Percentiles rank a stretch among this genome's conserved stretches.
Evolutionary conservation across 2,797 vertebrate species (phyloP).

Genomic region (Mus minutoides): DNA sequence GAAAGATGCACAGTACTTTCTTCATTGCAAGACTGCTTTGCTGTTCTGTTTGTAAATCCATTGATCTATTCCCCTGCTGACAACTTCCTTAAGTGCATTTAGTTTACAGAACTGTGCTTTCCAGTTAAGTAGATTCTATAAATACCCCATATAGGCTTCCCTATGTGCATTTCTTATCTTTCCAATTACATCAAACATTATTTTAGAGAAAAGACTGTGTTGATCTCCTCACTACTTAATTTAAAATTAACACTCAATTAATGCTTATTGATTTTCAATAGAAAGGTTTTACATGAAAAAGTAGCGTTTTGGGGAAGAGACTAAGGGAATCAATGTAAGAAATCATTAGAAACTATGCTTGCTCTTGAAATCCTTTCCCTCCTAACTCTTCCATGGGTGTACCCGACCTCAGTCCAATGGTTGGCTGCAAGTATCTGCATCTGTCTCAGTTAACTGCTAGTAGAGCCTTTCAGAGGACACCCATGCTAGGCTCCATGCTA

Average conservation of each 20-base stretch:
- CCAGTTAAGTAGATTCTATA: slow-evolving; percentile 1
- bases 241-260: slow-evolving; percentile 53
- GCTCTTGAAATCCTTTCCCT: background rate
- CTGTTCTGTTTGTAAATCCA: background rate
- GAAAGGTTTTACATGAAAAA: background rate
- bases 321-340: background rate
- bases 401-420: background rate
- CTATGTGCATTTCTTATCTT: background rate
- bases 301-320: background rate
- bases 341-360: background rate
- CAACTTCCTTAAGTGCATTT: slow-evolving; percentile 13
- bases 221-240: slow-evolving; percentile 35
- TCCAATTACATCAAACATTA: background rate
- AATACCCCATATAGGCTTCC: background rate
- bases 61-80: slow-evolving; percentile 30
- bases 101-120: slow-evolving; percentile 28
- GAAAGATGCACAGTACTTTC: background rate
- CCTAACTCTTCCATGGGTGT: background rate
- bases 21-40: background rate
- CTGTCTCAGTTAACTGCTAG: background rate
- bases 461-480: background rate
- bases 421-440: background rate
- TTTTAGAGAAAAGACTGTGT: slow-evolving; percentile 14
- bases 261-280: background rate
- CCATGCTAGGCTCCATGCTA: background rate